Conservation (phyloP, 2,797 vertebrate species). For the Babyrousa celebensis region DNA sequence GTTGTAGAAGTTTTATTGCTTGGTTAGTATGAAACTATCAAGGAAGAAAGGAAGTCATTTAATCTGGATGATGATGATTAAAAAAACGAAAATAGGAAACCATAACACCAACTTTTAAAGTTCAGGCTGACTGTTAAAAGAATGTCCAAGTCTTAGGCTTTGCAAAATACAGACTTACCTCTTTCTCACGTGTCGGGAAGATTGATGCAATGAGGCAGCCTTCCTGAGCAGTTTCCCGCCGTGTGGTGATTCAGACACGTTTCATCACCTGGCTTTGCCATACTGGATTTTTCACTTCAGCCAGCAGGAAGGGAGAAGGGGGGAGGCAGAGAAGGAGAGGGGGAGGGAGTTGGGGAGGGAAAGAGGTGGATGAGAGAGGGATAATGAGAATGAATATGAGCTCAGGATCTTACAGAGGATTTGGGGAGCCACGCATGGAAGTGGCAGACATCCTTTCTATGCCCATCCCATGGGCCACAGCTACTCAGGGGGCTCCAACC, state of each 20-base stretch:
- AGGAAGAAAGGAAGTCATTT: slow-evolving; percentile 24
- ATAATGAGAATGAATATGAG: neutral
- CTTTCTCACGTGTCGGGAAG: neutral
- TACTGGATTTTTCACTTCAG: neutral
- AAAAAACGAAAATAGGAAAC: neutral
- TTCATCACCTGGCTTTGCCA: neutral
- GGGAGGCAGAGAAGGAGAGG: neutral
- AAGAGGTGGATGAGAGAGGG: neutral
- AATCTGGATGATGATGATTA: neutral
- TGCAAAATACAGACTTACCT: neutral
- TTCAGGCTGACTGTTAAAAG: neutral
- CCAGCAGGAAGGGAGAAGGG: neutral
- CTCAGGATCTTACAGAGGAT: neutral
- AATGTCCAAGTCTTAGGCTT: neutral
- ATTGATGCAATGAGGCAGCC: neutral
- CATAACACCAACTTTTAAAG: neutral
- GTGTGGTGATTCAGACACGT: too few species aligned
- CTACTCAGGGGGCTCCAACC: neutral
- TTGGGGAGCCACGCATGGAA: neutral
- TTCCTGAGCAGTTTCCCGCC: neutral
- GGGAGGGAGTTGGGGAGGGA: neutral
- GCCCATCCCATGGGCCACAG: neutral
- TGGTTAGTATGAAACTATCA: slow-evolving; percentile 41
- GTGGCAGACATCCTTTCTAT: neutral
- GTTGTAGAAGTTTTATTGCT: slow-evolving; percentile 9